Percentiles rank a stretch among this genome's conserved stretches.
Evolutionary conservation across 2,113 vertebrate species (phyloP).

Genomic region (Rissa tridactyla): DNA sequence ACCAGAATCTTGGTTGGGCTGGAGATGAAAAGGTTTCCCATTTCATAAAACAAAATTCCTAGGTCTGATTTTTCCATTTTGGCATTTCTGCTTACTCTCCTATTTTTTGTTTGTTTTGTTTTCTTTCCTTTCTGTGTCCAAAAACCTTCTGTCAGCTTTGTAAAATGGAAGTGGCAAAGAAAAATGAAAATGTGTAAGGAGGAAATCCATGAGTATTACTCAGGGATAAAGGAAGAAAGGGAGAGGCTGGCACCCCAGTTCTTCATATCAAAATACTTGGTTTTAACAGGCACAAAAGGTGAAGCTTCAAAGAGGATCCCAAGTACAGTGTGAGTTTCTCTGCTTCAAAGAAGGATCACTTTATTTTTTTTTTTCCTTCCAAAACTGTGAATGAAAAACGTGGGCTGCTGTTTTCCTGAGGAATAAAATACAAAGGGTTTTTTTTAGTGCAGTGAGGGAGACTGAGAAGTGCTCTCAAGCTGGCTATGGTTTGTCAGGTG

Average conservation of each 20-base stretch:
- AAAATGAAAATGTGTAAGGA: background rate
- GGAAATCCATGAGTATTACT: background rate
- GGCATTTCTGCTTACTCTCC: background rate
- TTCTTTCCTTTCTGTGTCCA: background rate
- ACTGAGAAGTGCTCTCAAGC: background rate
- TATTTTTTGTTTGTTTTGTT: background rate
- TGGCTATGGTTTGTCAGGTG: slow-evolving; percentile 33
- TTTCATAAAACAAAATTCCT: background rate
- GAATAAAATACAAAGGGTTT: background rate
- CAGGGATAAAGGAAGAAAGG: background rate
- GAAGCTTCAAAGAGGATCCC: slow-evolving; percentile 30
- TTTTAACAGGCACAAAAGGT: background rate
- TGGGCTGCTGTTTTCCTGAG: background rate
- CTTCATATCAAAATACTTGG: background rate
- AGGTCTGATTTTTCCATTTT: background rate
- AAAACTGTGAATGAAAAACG: slow-evolving; percentile 5
- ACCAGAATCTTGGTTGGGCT: background rate
- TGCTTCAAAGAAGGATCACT: background rate
- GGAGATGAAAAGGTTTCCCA: background rate
- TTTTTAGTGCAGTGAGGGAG: background rate
- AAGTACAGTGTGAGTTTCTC: background rate
- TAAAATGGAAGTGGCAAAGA: background rate
- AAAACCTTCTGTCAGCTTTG: background rate
- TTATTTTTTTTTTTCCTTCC: background rate
- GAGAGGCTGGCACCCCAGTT: background rate